Evolutionary conservation across 2,797 vertebrate genomes (phyloP), one percentile per base, ranked within the genome.

Genomic region (Avahi laniger): DNA sequence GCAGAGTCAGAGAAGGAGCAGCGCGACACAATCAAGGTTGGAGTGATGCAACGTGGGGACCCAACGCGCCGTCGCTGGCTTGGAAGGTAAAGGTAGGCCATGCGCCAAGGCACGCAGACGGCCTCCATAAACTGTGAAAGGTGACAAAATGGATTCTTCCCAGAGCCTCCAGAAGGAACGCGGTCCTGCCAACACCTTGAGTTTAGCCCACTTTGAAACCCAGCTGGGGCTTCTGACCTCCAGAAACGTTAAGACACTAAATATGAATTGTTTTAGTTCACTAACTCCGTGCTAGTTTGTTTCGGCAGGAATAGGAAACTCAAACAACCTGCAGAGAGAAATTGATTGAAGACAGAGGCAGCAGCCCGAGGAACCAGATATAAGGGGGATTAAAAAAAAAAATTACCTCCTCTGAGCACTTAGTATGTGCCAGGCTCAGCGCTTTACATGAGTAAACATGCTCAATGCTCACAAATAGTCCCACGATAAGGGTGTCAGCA

Each of bases 261-360:
- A 69, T 43, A 59, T 9, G 48, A 20, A 65, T 48, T 57, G 43
- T 38, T 57, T 69, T 54, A 79, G 14, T 57, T 28, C 35, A 10
- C 50, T 50, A 57, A 80, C 43, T 83, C 67, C 38, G 72, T 72
- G 50, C 17, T 50, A 4, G 83, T 69, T 78, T 63, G 20, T 87
- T 73, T 76, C 14, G 57, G 73, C 33, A 83, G 15, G 57, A 54
- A 87, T 46, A 35, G 28, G 81, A 93, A 82, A 95, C 38, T 30
- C 84, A 92, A 38, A 75, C 28, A 79, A 63, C 78, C 35, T 50
- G 13, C 93, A 83, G 61, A 91, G 76, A 92, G 26, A 84, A 95
- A 70, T 11, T 5, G 30, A 83, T 2, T 75, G 30, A 84, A 84
- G 65, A 48, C 14, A 43, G 41, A 91, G 18, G 48, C 30, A 38